Evolutionary conservation across 2,113 vertebrate species (phyloP), one percentile per base, ranked within the genome.

Genomic region (Pollachius pollachius): DNA sequence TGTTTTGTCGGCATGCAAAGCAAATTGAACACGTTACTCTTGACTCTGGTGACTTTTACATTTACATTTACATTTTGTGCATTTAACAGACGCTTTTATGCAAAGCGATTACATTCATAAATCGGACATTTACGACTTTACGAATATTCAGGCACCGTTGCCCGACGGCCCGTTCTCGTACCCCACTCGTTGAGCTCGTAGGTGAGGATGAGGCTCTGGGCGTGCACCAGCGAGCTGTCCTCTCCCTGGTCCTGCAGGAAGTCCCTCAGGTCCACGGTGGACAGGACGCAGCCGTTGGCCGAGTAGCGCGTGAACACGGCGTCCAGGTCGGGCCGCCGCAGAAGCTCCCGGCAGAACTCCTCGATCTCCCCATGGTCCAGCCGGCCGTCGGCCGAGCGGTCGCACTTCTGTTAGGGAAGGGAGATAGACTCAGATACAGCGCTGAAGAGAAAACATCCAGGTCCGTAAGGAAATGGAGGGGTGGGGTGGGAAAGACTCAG

Each of bases 111-210:
- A 23, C 23, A 23, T 1, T 23, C 23, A 23, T 23, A 23, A 23
- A 23, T 23, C 4, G 37, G 1, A 41, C 37, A 41, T 41, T 41
- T 41, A 41, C 6, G 37, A 41, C 37, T 41, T 4, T 41, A 23
- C 23, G 23, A 23, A 23, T 23, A 1, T 23, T 23, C 23, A 23
- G 23, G 23, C 23, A 23, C 23, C 23, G 23, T 2, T 1, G 21
- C 23, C 1, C 23, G 23, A 2, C 23, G 12, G 41, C 41, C 41
- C 41, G 41, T 13, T 0, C 8, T 48, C 76, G 2, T 86, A 98
- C 96, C 96, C 91, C 90, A 96, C 73, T 96, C 93, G 0, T 96
- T 97, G 65, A 98, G 94, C 83, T 99, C 97, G 1, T 96, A 93
- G 61, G 86, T 81, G 23, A 88, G 90, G 62, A 99, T 95, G 84